Evolutionary conservation across 2,797 vertebrate species (phyloP), one percentile per base, ranked within the genome.

Genomic region (Platyrinchus mystaceus): DNA sequence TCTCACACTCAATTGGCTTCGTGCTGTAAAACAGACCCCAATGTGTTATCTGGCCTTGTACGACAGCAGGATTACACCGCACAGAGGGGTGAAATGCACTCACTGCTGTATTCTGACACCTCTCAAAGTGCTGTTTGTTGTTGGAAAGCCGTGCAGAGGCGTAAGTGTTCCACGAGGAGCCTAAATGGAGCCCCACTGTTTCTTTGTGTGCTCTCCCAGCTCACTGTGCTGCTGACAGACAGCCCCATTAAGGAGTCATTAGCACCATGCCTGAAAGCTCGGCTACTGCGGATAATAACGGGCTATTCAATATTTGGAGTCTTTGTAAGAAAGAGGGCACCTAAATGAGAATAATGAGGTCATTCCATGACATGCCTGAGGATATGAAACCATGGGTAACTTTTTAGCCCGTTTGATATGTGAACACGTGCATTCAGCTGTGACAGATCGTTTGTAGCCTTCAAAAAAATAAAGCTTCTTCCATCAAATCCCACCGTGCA

Each of bases 181-280:
- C 85, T 93, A 83, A 95, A 93, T 69, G 96, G 84, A 56, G 84
- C 67, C 69, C 53, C 56, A 37, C 67, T 84, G 93, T 49, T 93
- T 92, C 97, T 97, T 97, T 97, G 97, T 97, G 96, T 30, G 93
- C 90, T 79, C 41, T 81, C 95, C 85, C 94, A 90, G 96, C 97
- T 91, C 94, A 94, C 94, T 66, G 94, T 81, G 93, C 89, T 83
- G 96, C 96, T 98, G 97, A 98, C 92, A 96, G 97, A 97, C 97
- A 98, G 97, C 94, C 88, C 96, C 96, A 98, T 98, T 98, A 98
- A 96, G 97, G 90, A 95, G 93, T 97, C 97, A 97, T 98, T 98
- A 98, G 97, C 85, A 95, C 68, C 76, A 74, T 32, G 87, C 90
- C 96, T 94, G 93, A 97, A 96, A 93, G 94, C 92, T 89, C 84